Evolutionary conservation across 1,140 invertebrate genomes (phyloP), one percentile per base, ranked within the genome.

Genomic region (Drosophila jambulina): DNA sequence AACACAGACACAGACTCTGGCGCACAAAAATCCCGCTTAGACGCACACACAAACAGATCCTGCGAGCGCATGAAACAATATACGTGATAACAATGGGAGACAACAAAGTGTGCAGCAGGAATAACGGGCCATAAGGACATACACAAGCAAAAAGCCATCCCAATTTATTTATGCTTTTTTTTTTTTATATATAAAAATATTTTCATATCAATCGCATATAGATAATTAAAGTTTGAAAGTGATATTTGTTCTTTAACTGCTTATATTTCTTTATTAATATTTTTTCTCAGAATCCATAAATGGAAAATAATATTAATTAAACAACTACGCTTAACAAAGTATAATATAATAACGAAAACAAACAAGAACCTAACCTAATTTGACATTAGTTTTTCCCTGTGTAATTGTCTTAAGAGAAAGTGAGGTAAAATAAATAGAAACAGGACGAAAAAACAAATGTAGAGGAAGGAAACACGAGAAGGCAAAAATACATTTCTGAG

Each of bases 41-140:
- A 59, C 40, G 54, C 65, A 74, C 43, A 67, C 57, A 61, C 77
- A 79, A n/a, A 29, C 25, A 42, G 51, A 25, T 29, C 38, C 62
- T 43, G 27, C 29, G 42, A 65, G 62, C 40, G 38, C 40, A 60
- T 42, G 68, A 58, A 75, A 84, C 74, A 85, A 78, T 72, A 70
- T 67, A 80, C 53, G 64, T 53, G 64, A 74, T 43, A 88, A 88
- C 77, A 87, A 87, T 84, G 77, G 72, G 38, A 63, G 21, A 51
- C 43, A 71, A 80, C 83, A 87, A 77, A 80, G 57, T 78, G 67
- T 80, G 63, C 61, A 69, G 53, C 63, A 76, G 64, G 68, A 83
- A 83, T 79, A 76, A 43, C 57, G 70, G 64, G 54, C 61, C 63
- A 80, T 69, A 71, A 74, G 71, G 38, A 64, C 48, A 21, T 32